phyloP scores from a whole-genome alignment of 1,140 invertebrate genomes.

The Zaprionus vittiger region DNA sequence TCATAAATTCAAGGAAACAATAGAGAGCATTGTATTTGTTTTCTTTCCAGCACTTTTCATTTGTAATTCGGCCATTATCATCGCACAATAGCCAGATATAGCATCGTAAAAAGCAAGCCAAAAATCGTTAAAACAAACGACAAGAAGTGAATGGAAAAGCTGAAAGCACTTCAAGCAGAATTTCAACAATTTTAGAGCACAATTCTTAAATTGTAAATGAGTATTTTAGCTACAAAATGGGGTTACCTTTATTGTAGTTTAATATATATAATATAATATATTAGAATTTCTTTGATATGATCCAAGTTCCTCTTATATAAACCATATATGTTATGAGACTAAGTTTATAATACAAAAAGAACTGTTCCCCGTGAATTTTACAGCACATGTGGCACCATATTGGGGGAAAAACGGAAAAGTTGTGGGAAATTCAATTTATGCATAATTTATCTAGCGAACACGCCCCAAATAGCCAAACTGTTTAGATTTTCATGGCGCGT shows the following conservation, averaged over 20 bases:
- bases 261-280: too few relatives aligned
- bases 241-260: too few relatives aligned
- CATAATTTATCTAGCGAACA: conserved; percentile 33
- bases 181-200: not conserved
- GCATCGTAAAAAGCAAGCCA: conserved; percentile 26
- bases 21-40: not conserved
- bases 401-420: conserved; percentile 11
- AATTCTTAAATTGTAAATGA: not conserved
- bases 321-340: not conserved
- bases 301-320: not conserved
- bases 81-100: conserved; percentile 42
- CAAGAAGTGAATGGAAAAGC: not conserved
- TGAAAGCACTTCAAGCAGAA: not conserved
- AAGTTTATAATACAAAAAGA: not conserved
- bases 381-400: conserved; percentile 23
- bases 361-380: not conserved
- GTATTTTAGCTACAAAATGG: not conserved
- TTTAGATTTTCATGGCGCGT: conserved; percentile 2
- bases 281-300: not conserved
- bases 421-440: conserved; percentile 19
- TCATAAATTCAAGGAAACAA: not conserved
- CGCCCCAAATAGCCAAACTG: conserved; percentile 15
- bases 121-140: conserved; percentile 44
- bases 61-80: conserved; percentile 51
- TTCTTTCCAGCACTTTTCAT: not conserved